Percentiles rank a stretch among this genome's conserved stretches.
These are phyloP conservation scores for Saguinus midas DNA, from an alignment of 2,113 vertebrate species.

Conservation along the genomic window DNA sequence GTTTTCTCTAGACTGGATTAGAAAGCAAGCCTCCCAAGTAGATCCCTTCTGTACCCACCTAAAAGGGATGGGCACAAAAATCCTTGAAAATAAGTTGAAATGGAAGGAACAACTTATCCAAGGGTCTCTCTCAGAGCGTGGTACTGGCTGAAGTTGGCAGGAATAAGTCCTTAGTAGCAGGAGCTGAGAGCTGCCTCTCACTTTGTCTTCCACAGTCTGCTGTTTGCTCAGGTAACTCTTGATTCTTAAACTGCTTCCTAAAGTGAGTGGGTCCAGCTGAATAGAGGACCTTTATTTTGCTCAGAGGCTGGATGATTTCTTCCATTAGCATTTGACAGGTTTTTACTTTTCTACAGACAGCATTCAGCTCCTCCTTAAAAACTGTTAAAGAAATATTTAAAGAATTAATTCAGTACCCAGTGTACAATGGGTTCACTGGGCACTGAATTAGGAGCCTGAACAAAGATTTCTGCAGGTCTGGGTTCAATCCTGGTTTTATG, in stretches of 20 bases:
- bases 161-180: not conserved
- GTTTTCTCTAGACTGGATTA: not conserved
- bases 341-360: not conserved
- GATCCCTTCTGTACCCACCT: not conserved
- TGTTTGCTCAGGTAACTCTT: not conserved
- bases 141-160: not conserved
- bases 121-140: not conserved
- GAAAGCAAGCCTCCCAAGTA: not conserved
- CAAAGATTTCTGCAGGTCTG: not conserved
- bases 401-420: not conserved
- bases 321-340: not conserved
- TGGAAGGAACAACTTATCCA: not conserved
- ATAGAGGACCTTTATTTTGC: not conserved
- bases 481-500: not conserved
- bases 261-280: not conserved
- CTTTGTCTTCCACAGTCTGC: not conserved
- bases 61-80: not conserved
- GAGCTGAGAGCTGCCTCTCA: fast-evolving
- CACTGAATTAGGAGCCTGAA: not conserved
- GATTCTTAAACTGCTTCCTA: not conserved
- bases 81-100: not conserved
- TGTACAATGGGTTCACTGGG: not conserved
- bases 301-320: not conserved
- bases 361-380: not conserved
- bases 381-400: not conserved